phyloP scores from a whole-genome alignment of 2,888 invertebrate species.

The Horisme vitalbata region DNA sequence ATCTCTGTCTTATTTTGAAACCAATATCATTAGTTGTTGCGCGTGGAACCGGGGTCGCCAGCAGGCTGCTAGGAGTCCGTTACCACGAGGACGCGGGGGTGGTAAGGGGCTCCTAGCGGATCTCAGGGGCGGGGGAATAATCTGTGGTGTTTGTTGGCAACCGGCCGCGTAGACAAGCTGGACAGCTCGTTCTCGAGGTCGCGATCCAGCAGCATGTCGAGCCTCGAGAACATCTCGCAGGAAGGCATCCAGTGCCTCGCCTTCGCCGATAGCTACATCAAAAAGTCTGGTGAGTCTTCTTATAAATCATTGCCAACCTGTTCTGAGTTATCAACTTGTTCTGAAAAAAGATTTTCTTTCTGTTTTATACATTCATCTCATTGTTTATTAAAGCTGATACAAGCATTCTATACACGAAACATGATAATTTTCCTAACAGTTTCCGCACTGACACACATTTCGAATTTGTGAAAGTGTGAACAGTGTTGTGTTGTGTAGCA shows the following conservation, averaged over 20 bases:
- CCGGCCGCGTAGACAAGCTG: slow-evolving; percentile 95
- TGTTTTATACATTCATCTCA: too few species aligned
- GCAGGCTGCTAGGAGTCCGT: slow-evolving; percentile 21
- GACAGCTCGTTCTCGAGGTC: slow-evolving; percentile 98
- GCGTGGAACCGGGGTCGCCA: slow-evolving; percentile 17
- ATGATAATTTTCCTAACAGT: too few species aligned
- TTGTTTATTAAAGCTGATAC: too few species aligned
- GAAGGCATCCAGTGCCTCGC: slow-evolving; percentile 98
- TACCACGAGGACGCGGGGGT: slow-evolving; percentile 8
- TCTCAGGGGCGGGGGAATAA: slow-evolving; percentile 51
- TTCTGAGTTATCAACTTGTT: too few species aligned
- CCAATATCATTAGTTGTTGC: not conserved
- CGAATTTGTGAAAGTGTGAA: too few species aligned
- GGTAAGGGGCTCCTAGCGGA: slow-evolving; percentile 20
- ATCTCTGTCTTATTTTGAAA: not conserved
- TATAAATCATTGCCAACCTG: too few species aligned
- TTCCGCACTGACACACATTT: too few species aligned
- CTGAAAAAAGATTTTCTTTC: too few species aligned
- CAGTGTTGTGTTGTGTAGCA: too few species aligned
- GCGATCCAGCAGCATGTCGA: slow-evolving; percentile 98
- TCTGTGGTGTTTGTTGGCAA: slow-evolving; percentile 60
- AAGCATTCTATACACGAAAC: too few species aligned
- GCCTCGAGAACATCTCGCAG: slow-evolving; percentile 97
- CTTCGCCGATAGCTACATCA: slow-evolving; percentile 97
- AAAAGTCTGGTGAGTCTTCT: slow-evolving; percentile 91